phyloP scores from a whole-genome alignment of 2,888 invertebrate genomes.

The Neuroscelio doddi region DNA sequence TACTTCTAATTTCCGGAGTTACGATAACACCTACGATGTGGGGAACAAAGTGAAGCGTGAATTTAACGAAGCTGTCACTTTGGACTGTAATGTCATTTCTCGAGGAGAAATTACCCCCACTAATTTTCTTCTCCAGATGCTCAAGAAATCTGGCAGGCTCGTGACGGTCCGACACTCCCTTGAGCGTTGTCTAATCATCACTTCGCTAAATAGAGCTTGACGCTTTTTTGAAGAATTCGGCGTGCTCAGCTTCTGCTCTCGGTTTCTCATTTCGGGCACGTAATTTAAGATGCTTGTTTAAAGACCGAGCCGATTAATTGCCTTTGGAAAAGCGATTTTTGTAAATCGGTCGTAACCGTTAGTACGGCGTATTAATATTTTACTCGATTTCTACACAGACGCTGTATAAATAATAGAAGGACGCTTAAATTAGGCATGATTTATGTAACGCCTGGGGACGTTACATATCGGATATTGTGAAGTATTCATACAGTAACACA shows the following conservation, averaged over 20 bases:
- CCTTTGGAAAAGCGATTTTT: constrained; percentile 31
- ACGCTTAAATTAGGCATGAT: constrained; percentile 43
- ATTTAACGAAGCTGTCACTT: constrained; percentile 22
- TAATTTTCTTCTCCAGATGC: constrained; percentile 33
- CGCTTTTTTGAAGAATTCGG: no score
- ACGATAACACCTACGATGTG: no score
- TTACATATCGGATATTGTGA: neutral
- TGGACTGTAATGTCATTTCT: neutral
- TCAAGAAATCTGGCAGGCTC: constrained; percentile 10
- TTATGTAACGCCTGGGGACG: constrained; percentile 34
- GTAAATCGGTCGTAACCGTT: constrained; percentile 39
- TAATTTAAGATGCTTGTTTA: constrained; percentile 34
- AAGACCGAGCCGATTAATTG: constrained; percentile 40
- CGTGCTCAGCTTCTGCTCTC: no score
- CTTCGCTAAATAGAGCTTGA: constrained; percentile 26
- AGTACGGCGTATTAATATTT: constrained; percentile 44
- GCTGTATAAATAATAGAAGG: constrained; percentile 35
- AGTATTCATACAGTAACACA: no score
- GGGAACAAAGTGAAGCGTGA: constrained; percentile 2
- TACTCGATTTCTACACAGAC: constrained; percentile 36
- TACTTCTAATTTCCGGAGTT: constrained; percentile 8
- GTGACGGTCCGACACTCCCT: constrained; percentile 23
- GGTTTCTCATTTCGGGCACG: constrained; percentile 29
- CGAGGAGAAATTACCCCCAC: constrained; percentile 7
- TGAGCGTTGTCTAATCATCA: constrained; percentile 24